These are phyloP conservation scores for Anastrepha ludens DNA, from an alignment of 1,140 invertebrate species.

Conservation along the genomic window DNA sequence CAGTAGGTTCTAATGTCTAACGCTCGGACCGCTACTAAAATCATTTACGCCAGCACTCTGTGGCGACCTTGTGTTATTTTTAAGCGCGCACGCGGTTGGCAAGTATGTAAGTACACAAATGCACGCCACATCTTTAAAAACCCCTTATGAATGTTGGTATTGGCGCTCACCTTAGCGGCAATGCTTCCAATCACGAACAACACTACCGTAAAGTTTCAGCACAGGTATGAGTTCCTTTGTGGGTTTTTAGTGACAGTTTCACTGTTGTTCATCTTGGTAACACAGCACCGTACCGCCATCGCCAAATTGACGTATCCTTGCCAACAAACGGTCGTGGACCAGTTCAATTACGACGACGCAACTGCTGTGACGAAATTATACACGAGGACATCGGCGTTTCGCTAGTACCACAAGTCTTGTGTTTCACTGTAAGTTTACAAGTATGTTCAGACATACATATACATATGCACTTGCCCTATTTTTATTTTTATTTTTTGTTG, in stretches of 20 bases:
- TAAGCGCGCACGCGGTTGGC: background rate
- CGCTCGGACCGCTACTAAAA: no score
- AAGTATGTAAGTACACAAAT: background rate
- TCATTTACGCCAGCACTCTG: background rate
- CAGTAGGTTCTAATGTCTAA: no score
- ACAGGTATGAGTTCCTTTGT: background rate
- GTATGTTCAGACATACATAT: background rate
- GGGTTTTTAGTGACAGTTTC: background rate
- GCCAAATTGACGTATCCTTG: background rate
- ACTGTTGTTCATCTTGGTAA: background rate
- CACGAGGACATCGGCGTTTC: background rate
- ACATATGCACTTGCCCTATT: background rate
- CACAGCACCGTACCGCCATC: background rate
- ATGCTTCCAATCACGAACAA: background rate
- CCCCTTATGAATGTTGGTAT: background rate
- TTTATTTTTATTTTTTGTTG: no score
- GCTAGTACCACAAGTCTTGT: no score
- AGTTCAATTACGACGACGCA: background rate
- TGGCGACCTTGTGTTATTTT: constrained; percentile 23
- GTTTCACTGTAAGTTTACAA: background rate
- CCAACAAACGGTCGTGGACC: background rate
- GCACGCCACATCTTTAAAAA: background rate
- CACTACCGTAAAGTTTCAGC: background rate
- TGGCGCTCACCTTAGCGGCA: background rate
- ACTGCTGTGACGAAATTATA: background rate